Conservation (phyloP, 2,797 vertebrate species). For the Falco novaeseelandiae region DNA sequence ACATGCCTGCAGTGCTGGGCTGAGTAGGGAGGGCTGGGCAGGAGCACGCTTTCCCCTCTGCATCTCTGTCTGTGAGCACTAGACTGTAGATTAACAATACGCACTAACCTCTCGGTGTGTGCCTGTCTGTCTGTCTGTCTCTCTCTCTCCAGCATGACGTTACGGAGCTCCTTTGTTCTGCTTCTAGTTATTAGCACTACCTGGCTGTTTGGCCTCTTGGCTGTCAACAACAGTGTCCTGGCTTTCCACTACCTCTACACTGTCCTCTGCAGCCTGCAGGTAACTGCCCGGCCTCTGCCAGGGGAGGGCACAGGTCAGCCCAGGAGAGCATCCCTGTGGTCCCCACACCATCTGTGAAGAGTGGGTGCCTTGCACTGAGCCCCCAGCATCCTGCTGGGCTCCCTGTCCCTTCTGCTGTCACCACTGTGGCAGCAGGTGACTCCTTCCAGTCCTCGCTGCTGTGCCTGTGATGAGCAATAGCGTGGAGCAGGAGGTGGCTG, state of each 20-base stretch:
- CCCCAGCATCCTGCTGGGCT: not conserved
- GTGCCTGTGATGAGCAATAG: not conserved
- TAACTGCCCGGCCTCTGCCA: constrained; percentile 57
- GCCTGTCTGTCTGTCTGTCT: constrained; percentile 55
- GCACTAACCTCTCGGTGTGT: constrained; percentile 53
- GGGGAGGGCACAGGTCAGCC: not conserved
- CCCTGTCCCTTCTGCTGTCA: not conserved
- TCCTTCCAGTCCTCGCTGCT: not conserved
- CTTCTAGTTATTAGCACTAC: constrained; percentile 92
- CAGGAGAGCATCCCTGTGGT: not conserved
- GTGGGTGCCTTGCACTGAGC: not conserved
- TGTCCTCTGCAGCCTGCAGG: constrained; percentile 94
- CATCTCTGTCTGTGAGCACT: constrained; percentile 29
- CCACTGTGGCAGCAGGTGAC: not conserved
- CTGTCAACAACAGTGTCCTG: constrained; percentile 97
- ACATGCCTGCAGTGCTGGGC: not conserved
- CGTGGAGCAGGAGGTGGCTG: not conserved
- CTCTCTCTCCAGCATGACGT: constrained; percentile 83
- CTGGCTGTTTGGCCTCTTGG: constrained; percentile 97
- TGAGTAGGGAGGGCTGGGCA: not conserved
- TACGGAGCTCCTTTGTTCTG: constrained; percentile 93
- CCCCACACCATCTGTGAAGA: not conserved
- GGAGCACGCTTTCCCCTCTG: not conserved
- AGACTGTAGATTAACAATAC: constrained; percentile 31
- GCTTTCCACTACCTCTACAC: constrained; percentile 97